phyloP scores from a whole-genome alignment of 2,113 vertebrate genomes.

The Diglossa brunneiventris region DNA sequence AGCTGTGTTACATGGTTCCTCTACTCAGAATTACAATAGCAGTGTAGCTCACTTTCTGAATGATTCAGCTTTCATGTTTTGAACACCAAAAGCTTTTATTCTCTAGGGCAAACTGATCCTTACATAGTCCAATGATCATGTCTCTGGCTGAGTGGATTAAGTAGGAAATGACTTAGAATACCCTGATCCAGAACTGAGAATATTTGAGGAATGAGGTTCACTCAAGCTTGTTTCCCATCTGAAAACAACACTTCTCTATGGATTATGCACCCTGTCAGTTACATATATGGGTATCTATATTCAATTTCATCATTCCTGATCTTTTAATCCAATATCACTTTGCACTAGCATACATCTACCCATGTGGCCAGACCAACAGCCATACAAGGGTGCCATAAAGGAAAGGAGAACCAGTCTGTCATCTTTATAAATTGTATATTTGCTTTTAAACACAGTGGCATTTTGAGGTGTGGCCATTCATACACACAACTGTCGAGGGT shows the following conservation, averaged over 20 bases:
- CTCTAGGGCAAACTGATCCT: background rate
- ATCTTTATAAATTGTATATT: background rate
- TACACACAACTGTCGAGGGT: background rate
- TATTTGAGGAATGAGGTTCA: background rate
- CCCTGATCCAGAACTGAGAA: background rate
- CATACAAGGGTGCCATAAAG: background rate
- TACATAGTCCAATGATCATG: background rate
- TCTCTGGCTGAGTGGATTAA: background rate
- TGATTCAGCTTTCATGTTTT: slow-evolving; percentile 28
- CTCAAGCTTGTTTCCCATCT: background rate
- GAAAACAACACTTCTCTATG: background rate
- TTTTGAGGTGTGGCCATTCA: background rate
- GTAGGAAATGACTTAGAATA: background rate
- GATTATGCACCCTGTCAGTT: background rate
- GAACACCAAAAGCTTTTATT: slow-evolving; percentile 30
- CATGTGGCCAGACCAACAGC: background rate
- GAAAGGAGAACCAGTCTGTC: background rate
- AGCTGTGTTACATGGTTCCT: slow-evolving; percentile 8
- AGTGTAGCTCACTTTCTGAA: slow-evolving; percentile 14
- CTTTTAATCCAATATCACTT: background rate
- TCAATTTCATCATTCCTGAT: background rate
- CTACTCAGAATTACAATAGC: slow-evolving; percentile 36
- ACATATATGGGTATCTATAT: background rate
- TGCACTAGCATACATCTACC: background rate
- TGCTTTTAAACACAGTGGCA: background rate